These are phyloP conservation scores for Andrena dorsata DNA, from an alignment of 2,888 invertebrate genomes.

Conservation along the genomic window DNA sequence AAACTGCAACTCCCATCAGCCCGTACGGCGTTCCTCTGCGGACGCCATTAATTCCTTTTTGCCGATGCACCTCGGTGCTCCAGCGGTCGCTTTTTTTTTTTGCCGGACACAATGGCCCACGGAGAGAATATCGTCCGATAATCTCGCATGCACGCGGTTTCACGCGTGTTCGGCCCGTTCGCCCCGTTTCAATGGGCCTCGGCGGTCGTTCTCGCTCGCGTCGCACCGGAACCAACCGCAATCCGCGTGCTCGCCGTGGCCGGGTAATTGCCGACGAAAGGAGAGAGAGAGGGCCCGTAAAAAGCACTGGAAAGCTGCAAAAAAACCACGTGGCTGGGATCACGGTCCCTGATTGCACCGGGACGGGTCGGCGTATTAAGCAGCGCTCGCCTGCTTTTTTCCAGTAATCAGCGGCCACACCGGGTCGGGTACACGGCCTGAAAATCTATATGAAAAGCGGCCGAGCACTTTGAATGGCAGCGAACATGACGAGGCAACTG, in stretches of 20 bases:
- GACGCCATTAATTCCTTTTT: conserved; percentile 54
- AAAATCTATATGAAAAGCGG: conserved; percentile 9
- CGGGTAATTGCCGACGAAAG: conserved; percentile 55
- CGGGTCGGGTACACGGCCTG: background rate
- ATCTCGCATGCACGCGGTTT: conserved; percentile 61
- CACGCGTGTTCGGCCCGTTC: conserved; percentile 47
- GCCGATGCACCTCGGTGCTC: conserved; percentile 37
- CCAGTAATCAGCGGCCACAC: conserved; percentile 27
- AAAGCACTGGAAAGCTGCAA: conserved; percentile 57
- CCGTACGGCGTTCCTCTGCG: background rate
- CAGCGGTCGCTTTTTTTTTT: conserved; percentile 52
- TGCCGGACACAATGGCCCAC: conserved; percentile 51
- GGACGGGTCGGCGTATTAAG: conserved; percentile 39
- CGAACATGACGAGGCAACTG: no score
- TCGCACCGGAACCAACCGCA: conserved; percentile 46
- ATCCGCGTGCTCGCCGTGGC: conserved; percentile 31
- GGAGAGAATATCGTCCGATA: conserved; percentile 56
- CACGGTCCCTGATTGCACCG: conserved; percentile 45
- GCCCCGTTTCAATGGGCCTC: conserved; percentile 40
- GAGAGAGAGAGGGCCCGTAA: conserved; percentile 49
- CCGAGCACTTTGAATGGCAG: conserved; percentile 3
- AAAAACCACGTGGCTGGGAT: conserved; percentile 39
- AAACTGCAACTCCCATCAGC: conserved; percentile 12
- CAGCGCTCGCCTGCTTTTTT: conserved; percentile 31
- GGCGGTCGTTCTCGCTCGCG: conserved; percentile 25